A percentile compares a stretch with the other conserved stretches of the same genome.
phyloP scores from a whole-genome alignment of 2,888 invertebrate species.

The Anaspis maculata region DNA sequence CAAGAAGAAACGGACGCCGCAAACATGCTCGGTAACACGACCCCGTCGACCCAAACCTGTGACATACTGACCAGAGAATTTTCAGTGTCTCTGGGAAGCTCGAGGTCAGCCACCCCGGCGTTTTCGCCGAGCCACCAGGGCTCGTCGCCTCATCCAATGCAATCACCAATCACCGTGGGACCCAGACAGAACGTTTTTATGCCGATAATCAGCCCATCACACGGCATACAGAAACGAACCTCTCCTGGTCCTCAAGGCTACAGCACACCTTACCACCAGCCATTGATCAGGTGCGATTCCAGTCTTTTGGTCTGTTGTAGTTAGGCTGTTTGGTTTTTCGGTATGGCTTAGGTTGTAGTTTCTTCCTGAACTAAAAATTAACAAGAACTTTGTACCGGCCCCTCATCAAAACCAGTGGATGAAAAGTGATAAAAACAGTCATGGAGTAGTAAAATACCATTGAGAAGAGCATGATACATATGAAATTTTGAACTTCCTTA shows the following conservation, averaged over 20 bases:
- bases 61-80: conserved; percentile 8
- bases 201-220: conserved; percentile 67
- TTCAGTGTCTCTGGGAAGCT: conserved; percentile 84
- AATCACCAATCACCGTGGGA: conserved; percentile 61
- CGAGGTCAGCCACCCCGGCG: conserved; percentile 86
- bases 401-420: too few relatives aligned
- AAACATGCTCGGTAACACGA: conserved; percentile 73
- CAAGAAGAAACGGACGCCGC: conserved; percentile 95
- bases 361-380: too few relatives aligned
- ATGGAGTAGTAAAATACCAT: too few relatives aligned
- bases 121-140: conserved; percentile 69
- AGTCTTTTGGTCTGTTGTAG: too few relatives aligned
- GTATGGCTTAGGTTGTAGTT: too few relatives aligned
- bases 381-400: too few relatives aligned
- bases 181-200: conserved; percentile 83
- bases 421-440: too few relatives aligned
- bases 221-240: conserved; percentile 42
- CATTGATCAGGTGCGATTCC: conserved; percentile 37
- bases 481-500: background rate
- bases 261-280: conserved; percentile 37
- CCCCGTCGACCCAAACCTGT: too few relatives aligned
- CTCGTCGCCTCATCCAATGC: conserved; percentile 58
- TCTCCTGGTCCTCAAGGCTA: conserved; percentile 40
- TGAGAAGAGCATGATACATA: too few relatives aligned
- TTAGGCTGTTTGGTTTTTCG: too few relatives aligned